Percentiles rank a stretch among this genome's conserved stretches.
Evolutionary conservation across 2,888 invertebrate species (phyloP).

Genomic region (Timema podura): DNA sequence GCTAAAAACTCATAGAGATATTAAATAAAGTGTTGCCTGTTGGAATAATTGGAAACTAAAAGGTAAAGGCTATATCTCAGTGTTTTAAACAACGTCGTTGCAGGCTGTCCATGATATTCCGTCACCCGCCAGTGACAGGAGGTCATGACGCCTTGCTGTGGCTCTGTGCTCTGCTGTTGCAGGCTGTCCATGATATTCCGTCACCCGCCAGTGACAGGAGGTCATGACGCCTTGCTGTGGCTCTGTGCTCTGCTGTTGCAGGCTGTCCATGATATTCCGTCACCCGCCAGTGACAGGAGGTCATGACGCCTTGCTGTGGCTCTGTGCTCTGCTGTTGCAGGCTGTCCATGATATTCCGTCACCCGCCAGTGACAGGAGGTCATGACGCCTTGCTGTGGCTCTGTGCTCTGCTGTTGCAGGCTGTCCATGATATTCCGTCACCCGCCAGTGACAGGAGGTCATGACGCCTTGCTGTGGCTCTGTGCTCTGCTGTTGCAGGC

Average conservation of each 20-base stretch:
- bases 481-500: conserved; percentile 38
- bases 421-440: conserved; percentile 62
- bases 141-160: conserved; percentile 65
- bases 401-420: conserved; percentile 40
- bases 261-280: conserved; percentile 58
- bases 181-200: conserved; percentile 58
- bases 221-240: conserved; percentile 64
- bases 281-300: conserved; percentile 68
- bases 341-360: conserved; percentile 59
- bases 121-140: conserved; percentile 65
- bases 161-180: conserved; percentile 50
- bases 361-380: conserved; percentile 66
- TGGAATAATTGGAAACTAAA: no score
- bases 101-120: conserved; percentile 57
- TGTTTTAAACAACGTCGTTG: no score
- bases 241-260: conserved; percentile 50
- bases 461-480: conserved; percentile 64
- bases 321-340: conserved; percentile 45
- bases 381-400: conserved; percentile 66
- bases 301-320: conserved; percentile 63
- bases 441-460: conserved; percentile 66
- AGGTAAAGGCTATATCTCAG: no score
- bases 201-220: conserved; percentile 65
- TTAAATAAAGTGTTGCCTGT: no score
- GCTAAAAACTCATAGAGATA: no score